Base-by-base conservation (phyloP, 2,888 invertebrate genomes). In the Myopa testacea region DNA sequence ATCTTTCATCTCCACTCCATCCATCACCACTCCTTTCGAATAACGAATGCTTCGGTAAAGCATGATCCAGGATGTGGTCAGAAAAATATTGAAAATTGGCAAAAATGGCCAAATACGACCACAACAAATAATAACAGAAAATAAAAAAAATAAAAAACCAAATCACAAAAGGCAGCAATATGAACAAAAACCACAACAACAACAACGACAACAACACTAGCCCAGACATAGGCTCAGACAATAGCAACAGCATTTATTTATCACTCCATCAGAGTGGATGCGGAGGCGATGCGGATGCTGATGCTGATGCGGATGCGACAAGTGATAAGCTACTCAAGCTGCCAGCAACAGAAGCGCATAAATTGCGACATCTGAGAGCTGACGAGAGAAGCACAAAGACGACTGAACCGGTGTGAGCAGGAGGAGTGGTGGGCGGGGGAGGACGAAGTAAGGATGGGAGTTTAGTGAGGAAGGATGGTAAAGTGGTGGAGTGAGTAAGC, bases 191-290 rank as follows among this genome's bases (percentile, higher is more conserved):
- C 5, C 10, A 62, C 19, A 62, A 62, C 6, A 12, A 8, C 62
- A 62, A 26, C 50, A 70, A n/a, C 12, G 26, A 34, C 37, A 55
- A 40, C 68, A 69, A 50, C 50, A 16, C 80, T 80, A 78, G 78
- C 10, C 65, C 78, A 58, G 60, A 52, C 55, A 78, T 85, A 85
- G 85, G 86, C 84, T 83, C 86, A 85, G 86, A 85, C 84, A 85
- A 86, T 83, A 55, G 70, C 34, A 70, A 70, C 55, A 85, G 84
- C 85, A 55, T 16, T 3, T 85, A 85, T 85, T 85, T 85, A 85
- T 85, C 86, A 73, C 76, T 72, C 76, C 76, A 75, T 65, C 75
- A 55, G 34, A 52, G 4, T 16, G 19, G 34, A 34, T 26, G 37
- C n/a, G 63, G 63, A 19, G 60, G 4, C 19, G 26, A 7, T 63